Evolutionary conservation across 2,888 invertebrate species (phyloP), one percentile per base, ranked within the genome.

Genomic region (Caenorhabditis imperialis): DNA sequence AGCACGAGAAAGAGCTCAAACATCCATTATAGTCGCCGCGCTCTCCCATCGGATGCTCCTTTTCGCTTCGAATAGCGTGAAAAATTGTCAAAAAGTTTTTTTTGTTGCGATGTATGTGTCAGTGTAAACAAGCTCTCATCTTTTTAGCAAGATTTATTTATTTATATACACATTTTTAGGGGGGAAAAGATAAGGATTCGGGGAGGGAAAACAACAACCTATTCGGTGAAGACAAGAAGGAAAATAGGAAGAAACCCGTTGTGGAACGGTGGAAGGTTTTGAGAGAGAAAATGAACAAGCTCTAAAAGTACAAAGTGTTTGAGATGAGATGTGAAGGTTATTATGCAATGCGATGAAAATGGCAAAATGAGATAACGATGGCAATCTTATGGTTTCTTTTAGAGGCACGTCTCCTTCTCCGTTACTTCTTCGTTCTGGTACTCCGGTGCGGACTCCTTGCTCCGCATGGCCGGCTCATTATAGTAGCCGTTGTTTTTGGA

Each of bases 391-490:
- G n/a, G n/a, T n/a, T n/a, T n/a, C n/a, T n/a, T n/a, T 50, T 53
- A 65, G 14, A 65, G 51, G 23, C 57, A 67, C 22, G 67, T 57
- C 35, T 67, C 67, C 30, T 67, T 67, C 33, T 65, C 47, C 18
- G 47, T 23, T 10, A 22, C 40, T 16, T 40, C 57, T 16, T 55
- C 55, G 22, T 65, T 47, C 40, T 65, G 38, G 10, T 47, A 33
- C 22, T 65, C 30, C 3, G 42, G 35, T 4, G 38, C 23, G 7
- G 50, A 23, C 12, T 53, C 10, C 2, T 60, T 53, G 12, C 30
- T 37, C 3, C 33, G 33, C 0, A 69, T 7, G 6, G 23, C 23
- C 16, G 65, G 45, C 30, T 75, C 69, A 25, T 75, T 75, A 47
- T 75, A 75, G 35, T 75, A 75, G 6, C 58, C 69, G 22, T 35